Conservation (phyloP, 2,797 vertebrate genomes). For the Lutjanus argentimaculatus region DNA sequence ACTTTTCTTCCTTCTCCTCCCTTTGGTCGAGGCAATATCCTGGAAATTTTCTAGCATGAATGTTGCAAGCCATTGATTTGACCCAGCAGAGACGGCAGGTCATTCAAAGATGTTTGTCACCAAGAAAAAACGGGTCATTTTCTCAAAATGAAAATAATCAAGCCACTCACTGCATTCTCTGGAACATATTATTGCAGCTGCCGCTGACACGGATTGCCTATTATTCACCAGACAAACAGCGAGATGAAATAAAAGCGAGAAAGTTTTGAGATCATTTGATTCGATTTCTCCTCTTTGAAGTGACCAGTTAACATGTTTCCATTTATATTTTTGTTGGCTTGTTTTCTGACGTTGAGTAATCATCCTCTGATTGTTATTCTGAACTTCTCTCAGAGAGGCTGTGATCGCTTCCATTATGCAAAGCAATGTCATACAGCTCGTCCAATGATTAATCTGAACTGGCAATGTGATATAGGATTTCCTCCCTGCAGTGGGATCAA, state of each 20-base stretch:
- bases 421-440: constrained; percentile 76
- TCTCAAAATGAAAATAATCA: constrained; percentile 70
- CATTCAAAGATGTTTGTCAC: constrained; percentile 74
- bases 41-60: constrained; percentile 26
- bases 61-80: constrained; percentile 65
- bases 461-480: constrained; percentile 84
- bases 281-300: constrained; percentile 58
- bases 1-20: constrained; percentile 11
- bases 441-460: constrained; percentile 86
- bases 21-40: constrained; percentile 31
- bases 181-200: constrained; percentile 54
- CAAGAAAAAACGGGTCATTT: constrained; percentile 57
- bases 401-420: constrained; percentile 76
- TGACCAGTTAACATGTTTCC: constrained; percentile 65
- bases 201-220: constrained; percentile 59
- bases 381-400: constrained; percentile 67
- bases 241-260: constrained; percentile 65
- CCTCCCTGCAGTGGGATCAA: constrained; percentile 82
- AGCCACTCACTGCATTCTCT: constrained; percentile 36
- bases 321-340: constrained; percentile 54
- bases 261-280: constrained; percentile 71
- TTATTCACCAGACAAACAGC: constrained; percentile 73
- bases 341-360: constrained; percentile 78
- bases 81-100: constrained; percentile 56
- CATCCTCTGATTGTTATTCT: constrained; percentile 73